Conservation (phyloP, 2,797 vertebrate species). For the Dryobates pubescens region DNA sequence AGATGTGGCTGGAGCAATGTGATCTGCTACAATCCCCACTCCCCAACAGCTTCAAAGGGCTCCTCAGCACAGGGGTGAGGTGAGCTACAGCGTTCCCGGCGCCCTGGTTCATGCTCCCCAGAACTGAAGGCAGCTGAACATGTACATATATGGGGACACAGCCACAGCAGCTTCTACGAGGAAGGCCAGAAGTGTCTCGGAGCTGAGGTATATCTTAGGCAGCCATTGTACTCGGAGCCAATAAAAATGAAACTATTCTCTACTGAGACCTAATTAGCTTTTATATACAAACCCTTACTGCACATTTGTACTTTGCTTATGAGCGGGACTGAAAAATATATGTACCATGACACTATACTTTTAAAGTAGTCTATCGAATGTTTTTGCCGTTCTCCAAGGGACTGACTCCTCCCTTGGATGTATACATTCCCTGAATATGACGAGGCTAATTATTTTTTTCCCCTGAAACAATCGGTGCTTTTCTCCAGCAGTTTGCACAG, state of each 20-base stretch:
- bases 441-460: slow-evolving; percentile 53
- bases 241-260: slow-evolving; percentile 73
- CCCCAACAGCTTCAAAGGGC: not conserved
- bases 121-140: not conserved
- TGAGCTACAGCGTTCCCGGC: not conserved
- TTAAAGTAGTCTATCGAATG: slow-evolving; percentile 46
- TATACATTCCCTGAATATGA: slow-evolving; percentile 28
- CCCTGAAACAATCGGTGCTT: slow-evolving; percentile 40
- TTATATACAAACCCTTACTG: slow-evolving; percentile 58
- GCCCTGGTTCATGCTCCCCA: not conserved
- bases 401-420: slow-evolving; percentile 50
- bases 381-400: slow-evolving; percentile 56
- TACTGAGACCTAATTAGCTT: slow-evolving; percentile 75
- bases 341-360: slow-evolving; percentile 49
- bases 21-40: not conserved
- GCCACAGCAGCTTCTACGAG: not conserved
- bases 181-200: slow-evolving; percentile 40
- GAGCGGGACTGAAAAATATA: slow-evolving; percentile 50
- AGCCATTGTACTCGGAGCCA: slow-evolving; percentile 47
- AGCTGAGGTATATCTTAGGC: slow-evolving; percentile 43
- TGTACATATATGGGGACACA: not conserved
- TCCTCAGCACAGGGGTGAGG: not conserved
- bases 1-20: not conserved
- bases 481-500: slow-evolving; percentile 29
- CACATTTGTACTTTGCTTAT: slow-evolving; percentile 62